phyloP scores from a whole-genome alignment of 2,797 vertebrate species.

The Podarcis siculus region DNA sequence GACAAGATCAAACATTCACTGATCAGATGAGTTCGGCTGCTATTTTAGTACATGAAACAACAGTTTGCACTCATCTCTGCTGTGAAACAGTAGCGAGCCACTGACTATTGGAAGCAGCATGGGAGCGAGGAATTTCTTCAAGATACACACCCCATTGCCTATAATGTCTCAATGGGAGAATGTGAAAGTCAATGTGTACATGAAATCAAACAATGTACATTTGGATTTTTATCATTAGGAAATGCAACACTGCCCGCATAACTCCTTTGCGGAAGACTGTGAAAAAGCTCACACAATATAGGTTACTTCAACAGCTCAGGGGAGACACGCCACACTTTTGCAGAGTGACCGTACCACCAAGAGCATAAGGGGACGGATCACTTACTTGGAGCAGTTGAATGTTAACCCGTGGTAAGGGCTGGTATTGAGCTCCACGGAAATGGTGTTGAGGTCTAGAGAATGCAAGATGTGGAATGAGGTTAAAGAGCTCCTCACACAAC shows the following conservation, averaged over 20 bases:
- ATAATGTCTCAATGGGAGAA: background rate
- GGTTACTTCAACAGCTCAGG: background rate
- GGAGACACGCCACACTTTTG: background rate
- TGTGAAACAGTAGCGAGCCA: background rate
- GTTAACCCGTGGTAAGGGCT: background rate
- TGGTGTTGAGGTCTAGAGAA: background rate
- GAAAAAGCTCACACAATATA: background rate
- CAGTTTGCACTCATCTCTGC: too few species aligned
- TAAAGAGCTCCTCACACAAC: background rate
- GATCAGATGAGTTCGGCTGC: background rate
- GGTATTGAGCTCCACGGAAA: background rate
- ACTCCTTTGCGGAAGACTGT: background rate
- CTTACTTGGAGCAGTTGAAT: background rate
- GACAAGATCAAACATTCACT: background rate
- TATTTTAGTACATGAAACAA: too few species aligned
- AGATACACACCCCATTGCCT: too few species aligned
- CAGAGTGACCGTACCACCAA: background rate
- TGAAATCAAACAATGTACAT: background rate
- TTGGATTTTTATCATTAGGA: background rate
- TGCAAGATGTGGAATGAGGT: background rate
- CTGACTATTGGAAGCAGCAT: too few species aligned
- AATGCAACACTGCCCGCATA: background rate
- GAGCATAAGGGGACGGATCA: too few species aligned
- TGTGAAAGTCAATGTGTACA: background rate
- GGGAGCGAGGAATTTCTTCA: background rate